Conservation (phyloP, 2,113 vertebrate genomes). For the Thalassoma bifasciatum region DNA sequence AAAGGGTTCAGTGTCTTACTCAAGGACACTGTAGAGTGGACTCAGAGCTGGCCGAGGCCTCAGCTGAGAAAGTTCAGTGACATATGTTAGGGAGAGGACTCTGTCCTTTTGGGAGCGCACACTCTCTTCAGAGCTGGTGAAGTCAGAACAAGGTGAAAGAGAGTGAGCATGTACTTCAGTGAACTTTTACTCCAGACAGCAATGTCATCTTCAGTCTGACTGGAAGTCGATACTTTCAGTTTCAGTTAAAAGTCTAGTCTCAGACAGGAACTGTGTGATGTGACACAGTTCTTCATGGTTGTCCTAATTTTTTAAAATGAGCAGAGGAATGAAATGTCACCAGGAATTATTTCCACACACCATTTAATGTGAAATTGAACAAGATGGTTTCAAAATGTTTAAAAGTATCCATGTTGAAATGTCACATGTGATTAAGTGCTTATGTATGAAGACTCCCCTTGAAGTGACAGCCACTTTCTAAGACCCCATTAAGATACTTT, state of each 20-base stretch:
- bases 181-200: neutral
- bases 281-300: neutral
- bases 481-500: too few species aligned
- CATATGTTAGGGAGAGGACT: neutral
- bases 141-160: neutral
- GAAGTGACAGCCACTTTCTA: too few species aligned
- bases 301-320: neutral
- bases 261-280: neutral
- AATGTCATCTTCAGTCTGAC: neutral
- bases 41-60: neutral
- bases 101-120: neutral
- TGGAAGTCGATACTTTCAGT: neutral
- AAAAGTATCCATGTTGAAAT: too few species aligned
- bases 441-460: too few species aligned
- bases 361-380: neutral
- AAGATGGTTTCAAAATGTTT: neutral
- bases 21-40: too few species aligned
- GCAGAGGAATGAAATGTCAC: neutral
- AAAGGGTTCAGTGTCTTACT: too few species aligned
- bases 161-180: too few species aligned
- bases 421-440: too few species aligned
- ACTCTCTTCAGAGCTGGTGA: too few species aligned
- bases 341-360: neutral
- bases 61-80: conserved; percentile 1
- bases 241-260: neutral